Evolutionary conservation across 2,113 vertebrate genomes (phyloP), one percentile per base, ranked within the genome.

Genomic region (Pseudorectes ferrugineus): DNA sequence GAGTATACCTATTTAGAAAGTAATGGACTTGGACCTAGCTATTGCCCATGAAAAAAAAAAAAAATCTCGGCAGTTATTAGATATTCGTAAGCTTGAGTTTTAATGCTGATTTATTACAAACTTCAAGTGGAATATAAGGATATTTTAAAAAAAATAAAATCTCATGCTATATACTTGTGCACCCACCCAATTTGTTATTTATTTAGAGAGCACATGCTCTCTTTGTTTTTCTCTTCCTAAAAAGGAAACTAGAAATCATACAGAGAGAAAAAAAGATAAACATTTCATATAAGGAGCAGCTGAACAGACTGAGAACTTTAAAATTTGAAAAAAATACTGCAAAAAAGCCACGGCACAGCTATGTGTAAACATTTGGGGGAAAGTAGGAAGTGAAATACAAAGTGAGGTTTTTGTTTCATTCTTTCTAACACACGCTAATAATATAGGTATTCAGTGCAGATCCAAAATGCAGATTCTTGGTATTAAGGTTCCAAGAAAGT

Each of bases 311-410:
- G 20, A 57, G 45, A 77, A 48, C 12, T 59, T 70, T 57, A 29
- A 76, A 57, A 71, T 0, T 36, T 31, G n/a, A 45, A 89, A 36
- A 68, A 76, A 63, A 21, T 2, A 61, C 5, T 4, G 2, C 20
- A 88, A 40, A 68, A 92, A 68, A 52, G 21, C 10, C 43, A 74
- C 3, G 5, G 26, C 24, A 54, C 28, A 80, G 14, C 66, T 35
- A 22, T 3, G 2, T 5, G 5, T 33, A 46, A 74, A 46, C 8
- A 55, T 20, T 28, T 3, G 0, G 18, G 52, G 26, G 28, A 28
- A 67, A 5, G 12, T 16, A 71, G 46, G 13, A 86, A 83, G 46
- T 43, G 6, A 91, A 83, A 40, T 14, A 88, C 4, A 12, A 70
- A 80, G 28, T 29, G 31, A 76, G 16, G 11, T 12, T 74, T 87